phyloP scores from a whole-genome alignment of 2,113 vertebrate genomes.

The Saguinus midas region DNA sequence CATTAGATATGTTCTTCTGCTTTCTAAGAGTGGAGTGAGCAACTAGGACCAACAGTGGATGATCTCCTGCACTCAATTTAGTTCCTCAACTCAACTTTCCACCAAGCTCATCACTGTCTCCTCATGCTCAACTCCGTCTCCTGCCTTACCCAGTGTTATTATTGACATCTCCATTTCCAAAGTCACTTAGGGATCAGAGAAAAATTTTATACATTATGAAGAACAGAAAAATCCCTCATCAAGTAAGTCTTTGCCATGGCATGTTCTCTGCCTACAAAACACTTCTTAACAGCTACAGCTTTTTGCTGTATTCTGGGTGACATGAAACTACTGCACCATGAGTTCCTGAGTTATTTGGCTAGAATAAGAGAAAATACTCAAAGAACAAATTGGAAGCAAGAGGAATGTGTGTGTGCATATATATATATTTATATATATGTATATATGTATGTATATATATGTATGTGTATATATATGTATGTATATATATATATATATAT shows the following conservation, averaged over 20 bases:
- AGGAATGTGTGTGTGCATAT: no score
- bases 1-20: background rate
- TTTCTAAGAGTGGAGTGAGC: background rate
- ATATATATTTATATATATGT: no score
- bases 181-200: background rate
- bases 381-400: background rate
- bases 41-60: accelerated
- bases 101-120: background rate
- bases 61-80: accelerated
- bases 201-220: background rate
- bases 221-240: background rate
- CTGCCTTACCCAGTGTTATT: background rate
- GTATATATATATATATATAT: no score
- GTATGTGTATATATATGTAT: no score
- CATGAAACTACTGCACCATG: background rate
- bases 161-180: background rate
- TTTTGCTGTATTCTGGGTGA: background rate
- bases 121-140: background rate
- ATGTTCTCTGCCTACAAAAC: background rate
- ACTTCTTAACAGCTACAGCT: background rate
- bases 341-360: background rate
- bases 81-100: background rate
- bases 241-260: background rate
- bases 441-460: no score
- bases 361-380: background rate